A percentile compares a stretch with the other conserved stretches of the same genome.
These are phyloP conservation scores for Eptatretus burgeri DNA, from an alignment of 2,113 vertebrate species.

Conservation along the genomic window DNA sequence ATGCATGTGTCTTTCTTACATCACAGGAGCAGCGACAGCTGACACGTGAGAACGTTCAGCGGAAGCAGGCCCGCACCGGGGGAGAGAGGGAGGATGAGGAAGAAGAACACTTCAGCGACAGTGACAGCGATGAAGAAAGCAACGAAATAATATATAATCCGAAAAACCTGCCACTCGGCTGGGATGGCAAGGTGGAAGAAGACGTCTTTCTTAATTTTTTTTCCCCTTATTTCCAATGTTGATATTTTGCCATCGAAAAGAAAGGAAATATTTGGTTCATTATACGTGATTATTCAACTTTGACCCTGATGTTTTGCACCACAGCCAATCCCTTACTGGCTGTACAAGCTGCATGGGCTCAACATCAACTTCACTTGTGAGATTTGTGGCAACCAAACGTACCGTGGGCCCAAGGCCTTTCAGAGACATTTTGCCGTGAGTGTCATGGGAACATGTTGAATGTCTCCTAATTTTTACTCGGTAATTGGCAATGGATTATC, in stretches of 20 bases:
- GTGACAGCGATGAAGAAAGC: constrained; percentile 86
- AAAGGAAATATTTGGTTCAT: too few species aligned
- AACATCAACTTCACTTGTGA: constrained; percentile 99
- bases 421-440: constrained; percentile 64
- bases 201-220: not conserved
- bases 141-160: constrained; percentile 98
- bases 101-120: constrained; percentile 86
- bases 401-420: constrained; percentile 84
- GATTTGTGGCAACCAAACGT: constrained; percentile 94
- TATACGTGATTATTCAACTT: too few species aligned
- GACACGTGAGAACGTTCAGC: constrained; percentile 82
- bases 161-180: constrained; percentile 81
- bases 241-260: too few species aligned
- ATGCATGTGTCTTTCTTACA: too few species aligned
- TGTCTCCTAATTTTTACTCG: too few species aligned
- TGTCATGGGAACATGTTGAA: not conserved
- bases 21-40: constrained; percentile 68
- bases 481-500: too few species aligned
- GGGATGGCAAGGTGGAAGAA: constrained; percentile 62
- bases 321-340: constrained; percentile 83
- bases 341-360: constrained; percentile 72
- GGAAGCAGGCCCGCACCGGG: constrained; percentile 80
- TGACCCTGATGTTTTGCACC: not conserved
- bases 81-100: constrained; percentile 90
- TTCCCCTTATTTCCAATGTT: too few species aligned